These are phyloP conservation scores for Montipora capricornis DNA, from an alignment of 64 coral and sea anemone genomes.

Conservation along the genomic window DNA sequence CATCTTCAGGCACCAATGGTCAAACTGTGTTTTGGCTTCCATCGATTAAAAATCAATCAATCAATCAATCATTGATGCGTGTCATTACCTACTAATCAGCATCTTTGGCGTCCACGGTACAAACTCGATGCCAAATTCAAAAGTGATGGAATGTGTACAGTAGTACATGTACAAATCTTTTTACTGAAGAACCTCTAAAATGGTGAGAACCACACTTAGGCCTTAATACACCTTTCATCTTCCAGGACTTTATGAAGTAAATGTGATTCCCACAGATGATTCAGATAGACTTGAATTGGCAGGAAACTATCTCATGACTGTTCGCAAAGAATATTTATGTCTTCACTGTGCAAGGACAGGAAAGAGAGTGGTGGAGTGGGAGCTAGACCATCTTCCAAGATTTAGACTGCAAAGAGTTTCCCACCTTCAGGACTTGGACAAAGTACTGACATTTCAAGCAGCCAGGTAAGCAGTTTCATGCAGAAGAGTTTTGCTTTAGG, in stretches of 20 bases:
- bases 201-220: too few species aligned
- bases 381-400: constrained; percentile 83
- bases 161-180: too few species aligned
- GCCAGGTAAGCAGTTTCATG: constrained; percentile 56
- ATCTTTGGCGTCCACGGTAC: too few species aligned
- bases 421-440: constrained; percentile 89
- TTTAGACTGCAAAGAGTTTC: constrained; percentile 87
- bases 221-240: background rate
- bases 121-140: too few species aligned
- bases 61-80: too few species aligned
- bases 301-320: constrained; percentile 91
- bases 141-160: too few species aligned
- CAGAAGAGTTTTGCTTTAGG: background rate
- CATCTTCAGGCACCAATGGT: too few species aligned
- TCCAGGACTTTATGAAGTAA: constrained; percentile 91
- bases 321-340: constrained; percentile 87
- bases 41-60: too few species aligned
- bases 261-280: constrained; percentile 77
- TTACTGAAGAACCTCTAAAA: too few species aligned
- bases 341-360: constrained; percentile 87
- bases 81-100: too few species aligned
- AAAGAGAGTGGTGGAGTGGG: constrained; percentile 77
- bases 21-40: too few species aligned
- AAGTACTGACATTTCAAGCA: constrained; percentile 81
- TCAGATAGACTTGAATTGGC: constrained; percentile 72